These are phyloP conservation scores for Cylindroiulus punctatus DNA, from an alignment of 2,888 invertebrate species.

Conservation along the genomic window DNA sequence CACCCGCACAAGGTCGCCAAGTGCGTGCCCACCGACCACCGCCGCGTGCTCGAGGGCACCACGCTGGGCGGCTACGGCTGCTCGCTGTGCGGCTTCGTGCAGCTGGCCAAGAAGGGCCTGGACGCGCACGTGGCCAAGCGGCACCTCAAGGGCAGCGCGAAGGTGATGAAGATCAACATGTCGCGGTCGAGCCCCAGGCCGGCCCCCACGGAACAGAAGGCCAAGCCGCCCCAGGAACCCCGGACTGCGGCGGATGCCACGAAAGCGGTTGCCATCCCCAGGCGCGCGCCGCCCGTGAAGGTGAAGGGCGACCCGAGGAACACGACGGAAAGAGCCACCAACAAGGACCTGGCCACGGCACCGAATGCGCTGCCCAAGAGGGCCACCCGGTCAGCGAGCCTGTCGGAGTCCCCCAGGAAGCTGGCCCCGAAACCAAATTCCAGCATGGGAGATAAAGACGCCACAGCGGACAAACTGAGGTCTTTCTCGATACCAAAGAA, in stretches of 20 bases:
- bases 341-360: not conserved
- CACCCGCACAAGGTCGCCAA: not conserved
- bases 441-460: not conserved
- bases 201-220: too few relatives aligned
- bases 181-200: slow-evolving; percentile 59
- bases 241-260: not conserved
- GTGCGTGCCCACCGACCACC: not conserved
- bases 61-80: slow-evolving; percentile 74
- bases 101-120: slow-evolving; percentile 73
- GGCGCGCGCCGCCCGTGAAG: slow-evolving; percentile 46
- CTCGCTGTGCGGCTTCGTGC: slow-evolving; percentile 78
- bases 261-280: not conserved
- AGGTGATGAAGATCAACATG: slow-evolving; percentile 68
- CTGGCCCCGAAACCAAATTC: not conserved
- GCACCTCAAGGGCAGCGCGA: slow-evolving; percentile 66
- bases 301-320: slow-evolving; percentile 47
- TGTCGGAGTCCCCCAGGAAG: not conserved
- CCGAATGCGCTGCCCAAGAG: not conserved
- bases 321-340: not conserved
- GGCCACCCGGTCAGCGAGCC: not conserved
- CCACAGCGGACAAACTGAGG: not conserved
- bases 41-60: not conserved
- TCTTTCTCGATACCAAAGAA: slow-evolving; percentile 1
- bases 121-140: slow-evolving; percentile 73
- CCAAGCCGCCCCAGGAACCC: not conserved